A percentile compares a stretch with the other conserved stretches of the same genome.
These are phyloP conservation scores for Thaumatotibia leucotreta DNA, from an alignment of 1,140 invertebrate genomes.

Conservation along the genomic window DNA sequence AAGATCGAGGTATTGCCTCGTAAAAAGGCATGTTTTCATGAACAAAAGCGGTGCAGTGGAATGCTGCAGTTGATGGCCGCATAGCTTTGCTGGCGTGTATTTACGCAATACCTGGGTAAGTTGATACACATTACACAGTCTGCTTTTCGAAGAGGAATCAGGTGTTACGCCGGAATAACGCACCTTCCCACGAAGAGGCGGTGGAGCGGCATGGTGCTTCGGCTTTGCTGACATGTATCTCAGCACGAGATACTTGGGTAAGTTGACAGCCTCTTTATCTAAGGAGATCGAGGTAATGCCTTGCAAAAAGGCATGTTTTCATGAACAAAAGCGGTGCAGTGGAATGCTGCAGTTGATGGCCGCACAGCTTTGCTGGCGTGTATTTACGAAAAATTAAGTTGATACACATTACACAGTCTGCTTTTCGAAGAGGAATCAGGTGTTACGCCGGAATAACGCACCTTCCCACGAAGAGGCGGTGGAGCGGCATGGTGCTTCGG, in stretches of 20 bases:
- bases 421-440: too few relatives aligned
- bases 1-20: too few relatives aligned
- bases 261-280: neutral
- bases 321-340: constrained; percentile 73
- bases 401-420: too few relatives aligned
- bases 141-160: too few relatives aligned
- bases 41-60: constrained; percentile 75
- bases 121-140: too few relatives aligned
- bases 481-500: constrained; percentile 79
- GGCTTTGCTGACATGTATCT: constrained; percentile 81
- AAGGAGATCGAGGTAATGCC: too few relatives aligned
- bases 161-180: constrained; percentile 88
- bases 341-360: constrained; percentile 80
- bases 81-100: too few relatives aligned
- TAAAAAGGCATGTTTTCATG: constrained; percentile 83
- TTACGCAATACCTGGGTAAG: constrained; percentile 53
- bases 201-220: constrained; percentile 77
- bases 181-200: constrained; percentile 79
- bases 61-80: constrained; percentile 79
- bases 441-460: constrained; percentile 87
- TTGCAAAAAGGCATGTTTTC: constrained; percentile 82
- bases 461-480: constrained; percentile 78
- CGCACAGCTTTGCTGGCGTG: constrained; percentile 83
- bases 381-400: constrained; percentile 49
- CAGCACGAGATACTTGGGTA: constrained; percentile 50